Percentiles rank a stretch among this genome's conserved stretches.
Conservation (phyloP, 2,113 vertebrate genomes). For the Poeciliopsis prolifica region DNA sequence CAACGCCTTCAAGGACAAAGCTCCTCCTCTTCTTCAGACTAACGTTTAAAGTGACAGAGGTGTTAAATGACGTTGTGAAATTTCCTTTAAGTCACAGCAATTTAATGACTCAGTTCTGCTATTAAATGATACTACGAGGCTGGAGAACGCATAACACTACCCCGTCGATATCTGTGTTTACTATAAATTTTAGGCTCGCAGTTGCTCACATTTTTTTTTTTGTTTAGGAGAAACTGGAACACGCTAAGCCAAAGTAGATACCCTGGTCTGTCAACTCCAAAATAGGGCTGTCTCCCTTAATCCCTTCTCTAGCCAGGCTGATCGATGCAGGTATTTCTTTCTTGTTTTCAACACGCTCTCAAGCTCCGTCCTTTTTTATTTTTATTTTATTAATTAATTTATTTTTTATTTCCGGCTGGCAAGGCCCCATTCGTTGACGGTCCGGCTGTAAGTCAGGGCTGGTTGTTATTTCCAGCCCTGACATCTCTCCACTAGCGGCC, state of each 20-base stretch:
- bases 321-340: constrained; percentile 69
- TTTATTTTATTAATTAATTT: constrained; percentile 10
- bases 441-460: constrained; percentile 52
- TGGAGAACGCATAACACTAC: no score
- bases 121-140: no score
- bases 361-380: constrained; percentile 31
- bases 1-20: no score
- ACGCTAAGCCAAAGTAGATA: constrained; percentile 48
- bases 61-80: no score
- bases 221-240: constrained; percentile 1
- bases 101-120: no score
- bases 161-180: no score
- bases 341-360: constrained; percentile 53
- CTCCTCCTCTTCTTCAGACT: no score
- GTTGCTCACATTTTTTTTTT: background rate
- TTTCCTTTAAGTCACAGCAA: no score
- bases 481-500: constrained; percentile 48
- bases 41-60: no score
- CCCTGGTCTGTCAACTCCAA: constrained; percentile 58
- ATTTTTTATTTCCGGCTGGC: constrained; percentile 36
- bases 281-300: constrained; percentile 65
- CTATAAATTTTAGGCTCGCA: background rate
- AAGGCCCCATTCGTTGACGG: constrained; percentile 30
- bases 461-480: constrained; percentile 56
- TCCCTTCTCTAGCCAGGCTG: constrained; percentile 44